These are phyloP conservation scores for Danio kyathit DNA, from an alignment of 2,797 vertebrate species.

Conservation along the genomic window DNA sequence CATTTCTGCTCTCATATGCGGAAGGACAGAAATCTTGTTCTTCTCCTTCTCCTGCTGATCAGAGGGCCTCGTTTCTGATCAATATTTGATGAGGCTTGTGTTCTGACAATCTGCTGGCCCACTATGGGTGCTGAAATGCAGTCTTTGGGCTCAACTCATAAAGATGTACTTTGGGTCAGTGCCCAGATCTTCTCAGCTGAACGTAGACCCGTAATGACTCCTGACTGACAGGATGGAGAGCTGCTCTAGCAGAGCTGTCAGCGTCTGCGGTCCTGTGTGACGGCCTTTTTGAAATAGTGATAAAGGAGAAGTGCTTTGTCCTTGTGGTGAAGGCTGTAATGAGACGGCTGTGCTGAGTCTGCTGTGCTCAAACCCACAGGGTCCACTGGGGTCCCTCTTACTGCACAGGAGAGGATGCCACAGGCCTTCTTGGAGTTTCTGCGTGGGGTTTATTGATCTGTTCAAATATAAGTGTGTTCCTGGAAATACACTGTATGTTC, in stretches of 20 bases:
- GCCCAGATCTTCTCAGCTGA: constrained; percentile 37
- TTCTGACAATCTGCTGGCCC: constrained; percentile 26
- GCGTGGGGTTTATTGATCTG: constrained; percentile 20
- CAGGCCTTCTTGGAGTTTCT: background rate
- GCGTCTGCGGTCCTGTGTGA: constrained; percentile 19
- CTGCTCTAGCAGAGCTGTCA: constrained; percentile 37
- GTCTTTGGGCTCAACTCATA: constrained; percentile 32
- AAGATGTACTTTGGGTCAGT: constrained; percentile 39
- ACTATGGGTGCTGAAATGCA: constrained; percentile 9
- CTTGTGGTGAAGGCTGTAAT: constrained; percentile 40
- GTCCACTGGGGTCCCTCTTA: constrained; percentile 3
- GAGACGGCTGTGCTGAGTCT: constrained; percentile 19
- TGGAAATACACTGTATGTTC: background rate
- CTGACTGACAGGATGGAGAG: constrained; percentile 35
- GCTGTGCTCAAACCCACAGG: background rate
- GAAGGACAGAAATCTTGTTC: constrained; percentile 35
- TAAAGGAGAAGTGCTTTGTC: constrained; percentile 42
- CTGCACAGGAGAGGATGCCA: background rate
- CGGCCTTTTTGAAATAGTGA: constrained; percentile 22
- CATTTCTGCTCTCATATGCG: constrained; percentile 32
- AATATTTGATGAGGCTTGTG: constrained; percentile 52
- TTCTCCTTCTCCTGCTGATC: constrained; percentile 35
- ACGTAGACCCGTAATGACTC: constrained; percentile 30
- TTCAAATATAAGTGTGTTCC: constrained; percentile 1
- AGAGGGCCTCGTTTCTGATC: constrained; percentile 45